phyloP scores from a whole-genome alignment of 2,888 invertebrate species.

The Loripinus fragilis region DNA sequence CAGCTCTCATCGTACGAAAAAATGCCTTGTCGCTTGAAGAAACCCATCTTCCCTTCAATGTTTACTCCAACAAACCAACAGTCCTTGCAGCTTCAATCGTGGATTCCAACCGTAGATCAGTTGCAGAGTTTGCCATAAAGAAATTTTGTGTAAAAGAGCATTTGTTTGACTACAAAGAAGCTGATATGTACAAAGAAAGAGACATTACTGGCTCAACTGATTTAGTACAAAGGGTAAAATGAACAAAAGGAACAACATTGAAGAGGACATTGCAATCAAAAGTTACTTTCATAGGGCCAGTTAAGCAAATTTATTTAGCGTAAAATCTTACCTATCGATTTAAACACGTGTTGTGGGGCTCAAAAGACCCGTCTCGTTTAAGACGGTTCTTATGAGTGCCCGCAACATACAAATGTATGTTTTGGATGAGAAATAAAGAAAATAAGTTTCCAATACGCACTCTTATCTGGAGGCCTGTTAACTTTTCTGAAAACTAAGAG shows the following conservation, averaged over 20 bases:
- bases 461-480: too few relatives aligned
- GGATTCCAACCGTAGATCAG: constrained; percentile 22
- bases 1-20: constrained; percentile 13
- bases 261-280: constrained; percentile 13
- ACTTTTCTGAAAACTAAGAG: neutral
- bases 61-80: constrained; percentile 29
- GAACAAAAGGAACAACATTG: constrained; percentile 19
- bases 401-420: too few relatives aligned
- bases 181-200: neutral
- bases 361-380: too few relatives aligned
- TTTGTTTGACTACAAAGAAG: neutral
- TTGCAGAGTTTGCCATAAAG: constrained; percentile 25
- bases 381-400: too few relatives aligned
- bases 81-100: constrained; percentile 28
- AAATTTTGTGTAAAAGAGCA: constrained; percentile 22
- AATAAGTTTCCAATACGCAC: too few relatives aligned
- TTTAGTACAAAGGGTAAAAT: neutral
- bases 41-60: constrained; percentile 15
- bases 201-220: neutral
- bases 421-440: too few relatives aligned
- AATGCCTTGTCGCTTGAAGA: constrained; percentile 21
- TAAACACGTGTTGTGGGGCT: too few relatives aligned
- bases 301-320: too few relatives aligned
- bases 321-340: too few relatives aligned
- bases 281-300: too few relatives aligned